phyloP scores from a whole-genome alignment of 2,888 invertebrate genomes.

The Lissonota sp. region DNA sequence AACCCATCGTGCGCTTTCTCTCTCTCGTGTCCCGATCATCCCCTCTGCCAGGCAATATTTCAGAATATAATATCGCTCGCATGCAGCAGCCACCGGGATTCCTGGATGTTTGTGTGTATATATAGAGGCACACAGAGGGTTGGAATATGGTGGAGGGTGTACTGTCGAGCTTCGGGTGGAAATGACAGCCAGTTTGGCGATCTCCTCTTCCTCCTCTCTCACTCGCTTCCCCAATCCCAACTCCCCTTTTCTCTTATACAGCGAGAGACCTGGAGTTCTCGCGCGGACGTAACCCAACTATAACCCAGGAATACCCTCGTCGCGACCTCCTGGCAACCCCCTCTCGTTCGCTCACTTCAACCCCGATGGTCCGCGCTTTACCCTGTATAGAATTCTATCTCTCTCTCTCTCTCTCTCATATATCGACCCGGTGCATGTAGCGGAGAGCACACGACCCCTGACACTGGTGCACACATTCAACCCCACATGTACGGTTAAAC shows the following conservation, averaged over 20 bases:
- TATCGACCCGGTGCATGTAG: slow-evolving; percentile 65
- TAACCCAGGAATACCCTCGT: slow-evolving; percentile 34
- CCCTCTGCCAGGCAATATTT: slow-evolving; percentile 54
- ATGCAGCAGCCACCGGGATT: slow-evolving; percentile 52
- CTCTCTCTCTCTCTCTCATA: slow-evolving; percentile 48
- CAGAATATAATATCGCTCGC: slow-evolving; percentile 57
- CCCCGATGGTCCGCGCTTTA: slow-evolving; percentile 51
- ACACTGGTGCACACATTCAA: slow-evolving; percentile 29
- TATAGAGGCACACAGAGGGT: slow-evolving; percentile 44
- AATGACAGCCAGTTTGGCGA: slow-evolving; percentile 71
- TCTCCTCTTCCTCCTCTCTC: slow-evolving; percentile 43
- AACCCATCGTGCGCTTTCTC: not conserved
- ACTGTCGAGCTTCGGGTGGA: slow-evolving; percentile 64
- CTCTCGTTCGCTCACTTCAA: slow-evolving; percentile 28
- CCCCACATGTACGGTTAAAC: not conserved
- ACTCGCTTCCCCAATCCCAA: not conserved
- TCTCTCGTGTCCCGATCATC: slow-evolving; percentile 33
- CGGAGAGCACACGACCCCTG: slow-evolving; percentile 57
- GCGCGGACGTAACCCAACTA: slow-evolving; percentile 62
- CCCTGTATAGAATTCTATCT: slow-evolving; percentile 44
- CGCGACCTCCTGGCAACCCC: slow-evolving; percentile 29
- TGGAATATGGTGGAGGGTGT: slow-evolving; percentile 56
- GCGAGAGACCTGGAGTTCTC: slow-evolving; percentile 48
- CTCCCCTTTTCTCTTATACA: slow-evolving; percentile 35
- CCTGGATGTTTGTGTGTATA: slow-evolving; percentile 27